phyloP scores from a whole-genome alignment of 2,113 vertebrate species.

The Melanocharis versteri region DNA sequence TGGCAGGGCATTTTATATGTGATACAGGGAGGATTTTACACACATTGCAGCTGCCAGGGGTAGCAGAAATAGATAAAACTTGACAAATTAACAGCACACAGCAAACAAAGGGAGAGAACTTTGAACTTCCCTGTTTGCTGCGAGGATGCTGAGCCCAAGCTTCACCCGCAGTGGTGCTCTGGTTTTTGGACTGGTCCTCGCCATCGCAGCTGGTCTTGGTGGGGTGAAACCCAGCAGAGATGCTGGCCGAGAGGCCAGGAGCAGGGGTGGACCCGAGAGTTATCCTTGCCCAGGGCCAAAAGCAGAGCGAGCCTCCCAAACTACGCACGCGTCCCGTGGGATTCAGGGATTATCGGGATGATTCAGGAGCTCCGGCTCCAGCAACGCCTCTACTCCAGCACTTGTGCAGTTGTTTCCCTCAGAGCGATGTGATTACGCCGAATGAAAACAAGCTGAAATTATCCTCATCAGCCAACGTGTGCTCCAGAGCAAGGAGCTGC shows the following conservation, averaged over 20 bases:
- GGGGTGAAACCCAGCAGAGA: not conserved
- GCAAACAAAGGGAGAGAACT: not conserved
- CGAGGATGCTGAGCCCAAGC: not conserved
- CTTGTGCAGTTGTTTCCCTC: not conserved
- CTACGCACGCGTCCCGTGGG: rapidly evolving
- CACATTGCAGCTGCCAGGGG: not conserved
- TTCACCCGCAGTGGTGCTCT: rapidly evolving
- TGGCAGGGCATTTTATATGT: not conserved
- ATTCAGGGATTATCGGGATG: not conserved
- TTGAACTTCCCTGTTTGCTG: not conserved
- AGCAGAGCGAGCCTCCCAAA: not conserved
- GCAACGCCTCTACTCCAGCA: not conserved
- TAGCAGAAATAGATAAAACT: not conserved
- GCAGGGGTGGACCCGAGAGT: not conserved
- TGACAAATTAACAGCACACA: conserved; percentile 4
- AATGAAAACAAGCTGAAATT: not conserved
- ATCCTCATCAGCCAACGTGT: rapidly evolving
- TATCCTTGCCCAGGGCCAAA: not conserved
- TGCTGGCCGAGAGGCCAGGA: not conserved
- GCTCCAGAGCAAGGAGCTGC: not conserved
- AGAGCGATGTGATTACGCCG: not conserved
- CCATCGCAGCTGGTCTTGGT: rapidly evolving
- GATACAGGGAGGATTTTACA: not conserved
- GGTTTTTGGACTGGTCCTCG: not conserved
- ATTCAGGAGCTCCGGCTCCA: not conserved